Evolutionary conservation across 2,888 invertebrate species (phyloP), one percentile per base, ranked within the genome.

Genomic region (Carabus problematicus): DNA sequence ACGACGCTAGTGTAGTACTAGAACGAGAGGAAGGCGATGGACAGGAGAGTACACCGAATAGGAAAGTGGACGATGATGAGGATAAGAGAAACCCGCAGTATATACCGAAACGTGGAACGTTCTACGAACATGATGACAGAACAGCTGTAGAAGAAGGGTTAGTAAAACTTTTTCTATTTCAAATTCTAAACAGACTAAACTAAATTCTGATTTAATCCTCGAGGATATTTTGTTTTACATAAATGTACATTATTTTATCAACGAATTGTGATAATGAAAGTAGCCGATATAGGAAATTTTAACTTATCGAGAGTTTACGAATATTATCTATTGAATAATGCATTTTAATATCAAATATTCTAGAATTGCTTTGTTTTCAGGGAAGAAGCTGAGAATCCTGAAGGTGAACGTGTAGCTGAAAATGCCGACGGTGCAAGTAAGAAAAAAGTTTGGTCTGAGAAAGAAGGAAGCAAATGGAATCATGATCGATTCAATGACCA

Each of bases 11-110:
- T 67, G 84, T 86, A 55, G 86, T 82, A 76, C 86, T 85, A 71
- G 89, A 91, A 74, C 83, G 89, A 68, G 90, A 88, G 75, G 87
- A 90, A 79, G 91, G 90, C 0, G 92, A 92, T 78, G 90, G 88
- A 58, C 90, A 92, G 85, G 90, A 87, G 79, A 80, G 80, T 72
- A 71, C 76, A 1, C 80, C 81, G 8, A 64, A 74, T 70, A 90
- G 91, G 73, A 89, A 92, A 74, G 88, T 97, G 1, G 97, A 97
- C 78, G 92, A 94, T 77, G 96, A 95, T 77, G 97, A 97, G 79
- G 98, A 98, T 79, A 87, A 94, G 49, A 92, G 96, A 79, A 97
- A 98, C 84, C 98, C 98, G 0, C 97, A 98, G 77, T 98, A 97
- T 82, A 97, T 98, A 74, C 98, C 98, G 0, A 95, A 97, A 80